A percentile compares a stretch with the other conserved stretches of the same genome.
These are phyloP conservation scores for Lasioglossum lativentre DNA, from an alignment of 2,888 invertebrate genomes.

Conservation along the genomic window DNA sequence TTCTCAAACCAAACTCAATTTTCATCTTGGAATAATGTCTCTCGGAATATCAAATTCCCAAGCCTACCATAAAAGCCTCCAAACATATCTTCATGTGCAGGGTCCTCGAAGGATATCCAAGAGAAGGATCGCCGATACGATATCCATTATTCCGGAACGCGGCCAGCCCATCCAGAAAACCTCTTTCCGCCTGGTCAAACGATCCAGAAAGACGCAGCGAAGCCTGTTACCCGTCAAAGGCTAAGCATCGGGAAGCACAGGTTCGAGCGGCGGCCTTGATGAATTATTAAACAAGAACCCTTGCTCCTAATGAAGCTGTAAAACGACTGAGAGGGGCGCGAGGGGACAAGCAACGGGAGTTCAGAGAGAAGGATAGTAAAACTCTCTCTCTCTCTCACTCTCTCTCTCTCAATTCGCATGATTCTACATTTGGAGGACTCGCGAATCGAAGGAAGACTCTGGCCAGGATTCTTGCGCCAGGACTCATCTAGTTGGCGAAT, in stretches of 20 bases:
- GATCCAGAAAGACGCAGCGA: background rate
- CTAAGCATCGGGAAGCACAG: conserved; percentile 54
- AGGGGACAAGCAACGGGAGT: conserved; percentile 30
- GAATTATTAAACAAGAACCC: conserved; percentile 80
- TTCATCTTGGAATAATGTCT: background rate
- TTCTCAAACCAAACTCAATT: background rate
- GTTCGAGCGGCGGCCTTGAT: conserved; percentile 68
- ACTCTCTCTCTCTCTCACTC: conserved; percentile 8
- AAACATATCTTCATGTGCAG: background rate
- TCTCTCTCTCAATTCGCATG: conserved; percentile 1
- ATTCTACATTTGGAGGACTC: background rate
- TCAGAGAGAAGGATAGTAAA: conserved; percentile 22
- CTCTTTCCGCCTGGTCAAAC: background rate
- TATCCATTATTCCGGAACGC: conserved; percentile 2
- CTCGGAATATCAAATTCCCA: background rate
- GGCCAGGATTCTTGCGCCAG: background rate
- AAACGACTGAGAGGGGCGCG: conserved; percentile 68
- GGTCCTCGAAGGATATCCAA: background rate
- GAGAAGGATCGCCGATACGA: no score
- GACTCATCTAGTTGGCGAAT: background rate
- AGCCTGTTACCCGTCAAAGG: conserved; percentile 69
- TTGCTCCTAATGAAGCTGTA: conserved; percentile 79
- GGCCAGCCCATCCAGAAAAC: background rate
- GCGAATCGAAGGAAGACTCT: background rate
- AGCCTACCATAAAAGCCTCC: background rate